Percentiles rank a stretch among this genome's conserved stretches.
phyloP scores from a whole-genome alignment of 2,113 vertebrate species.

The Jacana jacana region DNA sequence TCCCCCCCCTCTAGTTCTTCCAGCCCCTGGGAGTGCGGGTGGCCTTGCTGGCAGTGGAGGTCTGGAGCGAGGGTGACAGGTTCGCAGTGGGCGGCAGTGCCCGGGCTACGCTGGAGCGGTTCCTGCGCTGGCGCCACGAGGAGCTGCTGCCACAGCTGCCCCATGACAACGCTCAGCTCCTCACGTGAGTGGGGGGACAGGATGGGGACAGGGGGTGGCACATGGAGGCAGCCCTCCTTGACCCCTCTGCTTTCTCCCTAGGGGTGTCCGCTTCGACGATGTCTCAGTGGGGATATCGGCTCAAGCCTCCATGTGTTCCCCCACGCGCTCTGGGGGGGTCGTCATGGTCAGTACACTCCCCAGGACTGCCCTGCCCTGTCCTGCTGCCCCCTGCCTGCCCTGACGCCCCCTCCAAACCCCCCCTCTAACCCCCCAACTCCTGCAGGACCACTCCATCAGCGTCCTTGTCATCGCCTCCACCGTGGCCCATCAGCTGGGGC shows the following conservation, averaged over 20 bases:
- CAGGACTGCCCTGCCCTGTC: accelerated
- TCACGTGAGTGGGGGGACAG: slow-evolving; percentile 79
- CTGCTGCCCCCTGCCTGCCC: accelerated
- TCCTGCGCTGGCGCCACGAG: slow-evolving; percentile 85
- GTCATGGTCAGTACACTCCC: slow-evolving; percentile 84
- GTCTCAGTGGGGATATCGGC: slow-evolving; percentile 86
- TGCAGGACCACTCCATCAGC: slow-evolving; percentile 79
- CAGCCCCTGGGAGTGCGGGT: slow-evolving; percentile 86
- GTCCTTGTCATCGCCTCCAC: slow-evolving; percentile 88
- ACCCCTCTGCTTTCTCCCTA: slow-evolving; percentile 19
- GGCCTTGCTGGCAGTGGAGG: slow-evolving; percentile 85
- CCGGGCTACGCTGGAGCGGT: slow-evolving; percentile 77
- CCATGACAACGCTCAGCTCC: slow-evolving; percentile 92
- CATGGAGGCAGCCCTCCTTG: accelerated
- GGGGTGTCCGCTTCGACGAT: slow-evolving; percentile 79
- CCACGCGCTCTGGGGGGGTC: slow-evolving; percentile 84
- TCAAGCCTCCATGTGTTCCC: slow-evolving; percentile 89
- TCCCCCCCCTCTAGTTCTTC: slow-evolving; percentile 84
- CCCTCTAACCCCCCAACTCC: no score
- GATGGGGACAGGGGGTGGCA: accelerated
- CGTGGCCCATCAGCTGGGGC: slow-evolving; percentile 90
- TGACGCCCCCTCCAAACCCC: no score
- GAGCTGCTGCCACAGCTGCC: slow-evolving; percentile 82
- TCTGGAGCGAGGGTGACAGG: slow-evolving; percentile 84
- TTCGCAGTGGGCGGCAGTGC: slow-evolving; percentile 75